Conservation (phyloP, 2,888 invertebrate genomes). For the Lycocerus yunnanus region DNA sequence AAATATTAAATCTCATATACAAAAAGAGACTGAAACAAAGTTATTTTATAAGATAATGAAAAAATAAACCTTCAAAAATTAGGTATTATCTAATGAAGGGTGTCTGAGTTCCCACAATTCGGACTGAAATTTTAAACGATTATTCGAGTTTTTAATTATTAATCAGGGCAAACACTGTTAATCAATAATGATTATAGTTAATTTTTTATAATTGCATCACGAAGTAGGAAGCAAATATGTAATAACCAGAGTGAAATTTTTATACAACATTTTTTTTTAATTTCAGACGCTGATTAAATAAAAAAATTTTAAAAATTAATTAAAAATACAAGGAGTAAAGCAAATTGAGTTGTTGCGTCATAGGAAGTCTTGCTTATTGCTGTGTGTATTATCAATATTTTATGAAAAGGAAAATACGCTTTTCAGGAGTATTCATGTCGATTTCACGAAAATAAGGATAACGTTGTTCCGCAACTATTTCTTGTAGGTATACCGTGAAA, state of each 20-base stretch:
- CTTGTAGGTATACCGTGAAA: neutral
- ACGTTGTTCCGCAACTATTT: neutral
- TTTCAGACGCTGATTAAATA: neutral
- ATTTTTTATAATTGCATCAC: neutral
- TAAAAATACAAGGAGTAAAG: neutral
- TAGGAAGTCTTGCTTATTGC: neutral
- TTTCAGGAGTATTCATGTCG: neutral
- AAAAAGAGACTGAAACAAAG: neutral
- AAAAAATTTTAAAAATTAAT: neutral
- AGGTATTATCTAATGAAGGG: neutral
- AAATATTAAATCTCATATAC: neutral
- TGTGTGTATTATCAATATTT: neutral
- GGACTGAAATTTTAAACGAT: neutral
- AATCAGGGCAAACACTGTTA: neutral
- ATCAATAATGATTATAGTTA: neutral
- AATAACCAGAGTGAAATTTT: neutral
- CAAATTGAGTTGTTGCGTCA: neutral
- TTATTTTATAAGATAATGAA: no score
- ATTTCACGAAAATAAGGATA: neutral
- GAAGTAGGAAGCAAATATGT: neutral
- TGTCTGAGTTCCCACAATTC: neutral
- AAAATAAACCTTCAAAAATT: no score
- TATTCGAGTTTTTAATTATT: neutral
- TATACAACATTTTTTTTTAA: neutral
- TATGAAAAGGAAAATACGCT: neutral